Conservation (phyloP, 2,113 vertebrate species). For the Leucosticte australis region DNA sequence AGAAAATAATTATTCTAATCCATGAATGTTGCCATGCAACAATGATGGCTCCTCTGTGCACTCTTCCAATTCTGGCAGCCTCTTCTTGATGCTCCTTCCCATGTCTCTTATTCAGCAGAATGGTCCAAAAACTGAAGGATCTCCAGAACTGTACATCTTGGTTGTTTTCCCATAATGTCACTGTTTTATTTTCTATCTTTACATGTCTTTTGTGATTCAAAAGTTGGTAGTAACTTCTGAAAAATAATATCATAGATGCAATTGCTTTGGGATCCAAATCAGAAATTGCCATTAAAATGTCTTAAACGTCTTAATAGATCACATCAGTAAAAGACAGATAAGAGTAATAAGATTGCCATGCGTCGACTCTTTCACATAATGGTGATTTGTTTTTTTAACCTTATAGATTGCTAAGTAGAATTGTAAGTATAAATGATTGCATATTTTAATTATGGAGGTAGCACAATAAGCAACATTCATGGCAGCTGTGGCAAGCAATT, state of each 20-base stretch:
- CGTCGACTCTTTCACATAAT: neutral
- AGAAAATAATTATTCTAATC: neutral
- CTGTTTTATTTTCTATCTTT: neutral
- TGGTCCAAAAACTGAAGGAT: neutral
- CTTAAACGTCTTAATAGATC: neutral
- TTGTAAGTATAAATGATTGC: neutral
- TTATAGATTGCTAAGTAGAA: neutral
- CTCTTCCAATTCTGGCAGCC: neutral
- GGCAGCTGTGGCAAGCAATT: neutral
- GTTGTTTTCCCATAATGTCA: neutral
- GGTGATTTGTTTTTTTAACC: neutral
- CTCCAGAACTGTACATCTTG: neutral
- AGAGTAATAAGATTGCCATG: neutral
- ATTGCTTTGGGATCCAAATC: neutral
- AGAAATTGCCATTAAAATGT: neutral
- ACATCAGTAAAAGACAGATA: neutral
- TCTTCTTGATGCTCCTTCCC: neutral
- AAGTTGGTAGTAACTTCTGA: neutral
- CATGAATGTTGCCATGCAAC: fast-evolving
- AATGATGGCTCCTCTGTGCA: neutral
- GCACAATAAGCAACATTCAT: neutral
- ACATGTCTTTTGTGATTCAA: neutral
- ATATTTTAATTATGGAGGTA: neutral
- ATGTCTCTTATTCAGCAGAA: neutral
- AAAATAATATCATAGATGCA: neutral